Base-by-base conservation (phyloP, 2,113 vertebrate species). In the Hystrix cristata region DNA sequence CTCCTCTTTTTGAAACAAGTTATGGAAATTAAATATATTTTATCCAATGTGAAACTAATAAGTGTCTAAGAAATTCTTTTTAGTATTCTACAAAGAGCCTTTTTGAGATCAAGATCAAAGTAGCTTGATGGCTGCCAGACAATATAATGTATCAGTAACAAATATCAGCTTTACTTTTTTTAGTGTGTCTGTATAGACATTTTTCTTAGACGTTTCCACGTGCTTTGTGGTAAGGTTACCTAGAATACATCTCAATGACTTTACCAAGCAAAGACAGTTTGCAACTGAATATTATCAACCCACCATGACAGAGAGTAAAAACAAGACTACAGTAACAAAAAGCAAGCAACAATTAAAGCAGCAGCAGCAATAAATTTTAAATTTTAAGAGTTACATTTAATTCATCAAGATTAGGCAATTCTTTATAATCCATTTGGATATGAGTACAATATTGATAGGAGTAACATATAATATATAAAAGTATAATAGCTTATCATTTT, bases 11-110 rank as follows among this genome's bases (percentile, higher is more conserved):
- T 90, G 83, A 95, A 92, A 91, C 10, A 78, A 87, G 0, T 78
- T 25, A 80, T 60, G 57, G 83, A 93, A 96, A 95, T 79, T 23
- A 96, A 93, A 34, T 88, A 27, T 81, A 51, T 93, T 91, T 93
- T 43, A 72, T 78, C 85, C 31, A 93, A 53, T 71, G 64, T 53
- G 31, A 95, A 96, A 83, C 59, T 93, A 81, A 78, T 71, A 89
- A 78, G n/a, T 72, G 51, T 78, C n/a, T 89, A 76, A 59, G 62
- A 96, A 95, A 72, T 90, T 51, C 82, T 83, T 95, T 88, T 94
- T 65, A 57, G 67, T 91, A 67, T 87, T 93, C 51, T 88, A 31
- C 25, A 81, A 46, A 91, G 43, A 67, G 29, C 78, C 38, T 72
- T 71, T 27, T 18, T 72, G 38, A 65, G 48, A 78, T 89, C 18